Percentiles rank a stretch among this genome's conserved stretches.
These are phyloP conservation scores for Prosopocoilus inquinatus DNA, from an alignment of 2,888 invertebrate species.

Conservation along the genomic window DNA sequence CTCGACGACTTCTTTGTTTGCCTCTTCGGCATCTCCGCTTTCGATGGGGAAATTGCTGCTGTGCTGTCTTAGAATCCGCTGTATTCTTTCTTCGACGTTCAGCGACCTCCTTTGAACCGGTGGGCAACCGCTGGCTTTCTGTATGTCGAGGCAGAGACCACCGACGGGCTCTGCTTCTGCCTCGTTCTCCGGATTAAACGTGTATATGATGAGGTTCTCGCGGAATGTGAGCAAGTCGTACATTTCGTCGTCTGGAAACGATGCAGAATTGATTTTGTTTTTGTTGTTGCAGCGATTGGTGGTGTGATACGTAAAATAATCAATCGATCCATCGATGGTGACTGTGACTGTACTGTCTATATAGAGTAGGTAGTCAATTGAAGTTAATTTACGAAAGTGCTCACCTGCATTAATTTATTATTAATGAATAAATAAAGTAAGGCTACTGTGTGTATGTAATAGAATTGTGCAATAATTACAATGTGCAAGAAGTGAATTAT, in stretches of 20 bases:
- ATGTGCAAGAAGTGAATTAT: too few species aligned
- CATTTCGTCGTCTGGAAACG: constrained; percentile 50
- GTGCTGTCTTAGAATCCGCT: constrained; percentile 2
- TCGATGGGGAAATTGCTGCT: neutral
- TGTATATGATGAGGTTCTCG: constrained; percentile 57
- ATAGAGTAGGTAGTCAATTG: neutral
- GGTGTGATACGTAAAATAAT: neutral
- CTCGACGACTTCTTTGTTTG: neutral
- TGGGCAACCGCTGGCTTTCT: constrained; percentile 43
- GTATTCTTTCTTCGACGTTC: constrained; percentile 8
- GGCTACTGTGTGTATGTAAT: too few species aligned
- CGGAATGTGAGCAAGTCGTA: constrained; percentile 56
- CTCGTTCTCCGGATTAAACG: constrained; percentile 42
- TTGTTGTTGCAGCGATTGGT: neutral
- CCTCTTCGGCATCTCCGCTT: neutral
- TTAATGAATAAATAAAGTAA: too few species aligned
- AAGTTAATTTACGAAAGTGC: too few species aligned
- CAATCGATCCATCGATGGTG: neutral
- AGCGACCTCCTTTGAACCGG: constrained; percentile 17
- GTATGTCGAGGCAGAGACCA: constrained; percentile 52
- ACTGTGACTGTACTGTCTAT: neutral
- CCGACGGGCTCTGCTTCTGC: constrained; percentile 36
- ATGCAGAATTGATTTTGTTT: neutral
- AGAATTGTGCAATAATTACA: too few species aligned
- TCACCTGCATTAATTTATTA: too few species aligned